Evolutionary conservation across 23 tunicate genomes (phyloP), one percentile per base, ranked within the genome.

Genomic region (Aplidium turbinatum): DNA sequence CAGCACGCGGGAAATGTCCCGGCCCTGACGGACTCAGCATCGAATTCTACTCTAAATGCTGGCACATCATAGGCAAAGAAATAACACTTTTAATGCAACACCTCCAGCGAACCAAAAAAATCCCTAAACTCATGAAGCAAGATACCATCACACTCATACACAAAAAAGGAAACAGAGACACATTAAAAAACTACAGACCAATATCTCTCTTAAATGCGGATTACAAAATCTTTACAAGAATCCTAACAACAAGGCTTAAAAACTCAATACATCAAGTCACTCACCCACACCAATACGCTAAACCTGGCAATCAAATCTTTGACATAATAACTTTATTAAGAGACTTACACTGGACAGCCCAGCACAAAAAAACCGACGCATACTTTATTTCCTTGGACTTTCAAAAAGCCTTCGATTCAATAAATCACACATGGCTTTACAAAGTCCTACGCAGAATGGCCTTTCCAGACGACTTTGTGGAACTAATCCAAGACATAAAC

Each of bases 361-460:
- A 18, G 19, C 21, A 58, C 21, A 28, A 30, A 21, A 30, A 30
- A 2, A 25, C 33, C 2, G 66, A 58, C 18, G 66, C 33, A 24
- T 58, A n/a, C 70, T 35, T 63, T 21, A 5, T 72, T 13, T 52
- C 78, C 16, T 22, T 72, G 13, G 78, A 72, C 30, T 72, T 72
- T 25, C 40, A 72, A 72, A 72, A 72, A 72, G 63, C 78, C 16
- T 72, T 72, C 51, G 78, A 72, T 45, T 72, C 63, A 2, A 23
- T 72, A 40, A 31, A 51, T 6, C 42, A 27, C 33, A 2, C 11
- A 28, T 72, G 78, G 78, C 40, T 72, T 2, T 26, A 50, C 60
- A 39, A n/a, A 1, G 35, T 45, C 19, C 75, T 72, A 3, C 4
- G n/a, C 23, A 31, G 1, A 24, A 72, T 45, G 57, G 5, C 6